Percentiles rank a stretch among this genome's conserved stretches.
These are phyloP conservation scores for Sialia sialis DNA, from an alignment of 2,113 vertebrate genomes.

Conservation along the genomic window DNA sequence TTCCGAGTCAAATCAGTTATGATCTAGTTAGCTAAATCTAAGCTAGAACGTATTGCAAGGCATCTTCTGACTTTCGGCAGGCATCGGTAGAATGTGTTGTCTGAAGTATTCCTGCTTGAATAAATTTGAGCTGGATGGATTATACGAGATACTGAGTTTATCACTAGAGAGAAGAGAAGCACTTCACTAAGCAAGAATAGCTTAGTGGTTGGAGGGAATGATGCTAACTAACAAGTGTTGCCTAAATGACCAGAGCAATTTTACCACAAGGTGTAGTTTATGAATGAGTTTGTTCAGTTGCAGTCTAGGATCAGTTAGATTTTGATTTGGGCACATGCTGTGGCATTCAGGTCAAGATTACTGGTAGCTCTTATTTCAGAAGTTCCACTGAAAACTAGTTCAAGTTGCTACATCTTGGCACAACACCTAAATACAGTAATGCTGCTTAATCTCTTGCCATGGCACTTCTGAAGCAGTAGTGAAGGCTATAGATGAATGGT, in stretches of 20 bases:
- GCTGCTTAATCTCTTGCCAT: background rate
- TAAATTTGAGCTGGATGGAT: background rate
- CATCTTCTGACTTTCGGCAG: background rate
- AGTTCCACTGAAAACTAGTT: background rate
- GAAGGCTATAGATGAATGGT: background rate
- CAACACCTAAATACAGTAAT: background rate
- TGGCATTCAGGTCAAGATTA: background rate
- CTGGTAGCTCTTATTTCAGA: background rate
- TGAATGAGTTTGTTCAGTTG: background rate
- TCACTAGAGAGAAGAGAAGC: background rate
- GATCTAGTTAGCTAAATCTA: background rate
- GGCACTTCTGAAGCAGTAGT: background rate
- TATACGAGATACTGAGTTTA: background rate
- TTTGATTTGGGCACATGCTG: background rate
- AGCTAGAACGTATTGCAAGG: background rate
- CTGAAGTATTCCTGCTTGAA: background rate
- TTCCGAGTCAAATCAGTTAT: background rate
- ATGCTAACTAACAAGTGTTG: background rate
- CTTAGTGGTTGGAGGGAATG: background rate
- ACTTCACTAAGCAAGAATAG: background rate
- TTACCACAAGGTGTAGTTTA: background rate
- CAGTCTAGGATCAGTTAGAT: background rate
- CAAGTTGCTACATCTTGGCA: background rate
- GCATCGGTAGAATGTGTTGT: background rate
- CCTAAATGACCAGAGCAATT: background rate